A percentile compares a stretch with the other conserved stretches of the same genome.
Conservation (phyloP, 2,797 vertebrate species). For the Enteromius fasciolatus region DNA sequence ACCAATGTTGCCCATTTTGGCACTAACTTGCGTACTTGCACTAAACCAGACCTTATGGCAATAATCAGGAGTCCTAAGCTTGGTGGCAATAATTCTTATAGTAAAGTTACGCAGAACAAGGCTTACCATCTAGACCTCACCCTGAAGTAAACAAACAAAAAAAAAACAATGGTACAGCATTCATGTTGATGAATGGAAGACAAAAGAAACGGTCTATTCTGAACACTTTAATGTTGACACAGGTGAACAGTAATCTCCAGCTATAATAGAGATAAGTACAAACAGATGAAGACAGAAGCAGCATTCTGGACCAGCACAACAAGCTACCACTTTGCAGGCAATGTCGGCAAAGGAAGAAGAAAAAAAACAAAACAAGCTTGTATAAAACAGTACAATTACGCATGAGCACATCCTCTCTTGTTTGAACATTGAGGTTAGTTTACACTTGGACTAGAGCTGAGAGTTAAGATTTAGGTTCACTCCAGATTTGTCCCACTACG, state of each 20-base stretch:
- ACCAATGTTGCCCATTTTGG: not conserved
- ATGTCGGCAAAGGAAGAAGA: slow-evolving; percentile 18
- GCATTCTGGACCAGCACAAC: slow-evolving; percentile 40
- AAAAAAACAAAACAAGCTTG: slow-evolving; percentile 9
- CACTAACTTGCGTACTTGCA: not conserved
- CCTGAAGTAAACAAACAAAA: not conserved
- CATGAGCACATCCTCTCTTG: slow-evolving; percentile 15
- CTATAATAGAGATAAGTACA: slow-evolving; percentile 66
- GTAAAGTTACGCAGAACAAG: slow-evolving; percentile 5
- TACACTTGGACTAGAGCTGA: slow-evolving; percentile 23
- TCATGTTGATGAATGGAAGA: slow-evolving; percentile 23
- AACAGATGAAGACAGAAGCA: slow-evolving; percentile 56
- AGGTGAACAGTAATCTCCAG: slow-evolving; percentile 73
- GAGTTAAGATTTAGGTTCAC: slow-evolving; percentile 5
- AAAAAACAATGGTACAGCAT: slow-evolving; percentile 18
- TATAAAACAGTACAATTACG: slow-evolving; percentile 40
- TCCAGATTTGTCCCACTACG: slow-evolving; percentile 18
- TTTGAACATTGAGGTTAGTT: slow-evolving; percentile 43
- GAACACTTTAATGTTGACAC: slow-evolving; percentile 79
- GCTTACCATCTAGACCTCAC: not conserved
- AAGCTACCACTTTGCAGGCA: slow-evolving; percentile 50
- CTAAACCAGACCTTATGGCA: no score
- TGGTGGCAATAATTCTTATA: no score
- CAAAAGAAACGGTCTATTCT: slow-evolving; percentile 60
- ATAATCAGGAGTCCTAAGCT: no score